Evolutionary conservation across 1,140 invertebrate genomes (phyloP), one percentile per base, ranked within the genome.

Genomic region (Caenorhabditis latens): DNA sequence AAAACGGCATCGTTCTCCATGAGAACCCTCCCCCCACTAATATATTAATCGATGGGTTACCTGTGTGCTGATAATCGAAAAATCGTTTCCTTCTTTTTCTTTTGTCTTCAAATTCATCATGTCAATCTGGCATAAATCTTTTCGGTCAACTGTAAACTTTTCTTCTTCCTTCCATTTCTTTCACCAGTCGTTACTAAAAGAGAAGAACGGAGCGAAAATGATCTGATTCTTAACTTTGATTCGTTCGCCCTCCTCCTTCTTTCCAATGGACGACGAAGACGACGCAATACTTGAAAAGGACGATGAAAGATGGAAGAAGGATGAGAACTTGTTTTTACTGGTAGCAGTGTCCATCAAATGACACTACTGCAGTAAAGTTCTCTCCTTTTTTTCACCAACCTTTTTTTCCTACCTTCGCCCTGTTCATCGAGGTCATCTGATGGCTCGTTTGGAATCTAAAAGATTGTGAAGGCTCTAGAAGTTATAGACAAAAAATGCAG

Each of bases 321-420:
- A 46, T 11, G 4, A 19, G 71, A 79, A 79, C 71, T 79, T 50
- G 71, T 79, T 79, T 79, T 79, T 79, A 79, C 71, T 79, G 19
- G 71, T 79, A 79, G 71, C 71, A 79, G 71, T 79, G 46, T 79
- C 71, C 71, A 79, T 79, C 71, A 79, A 79, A 79, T 79, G 71
- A 79, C 46, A 79, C 16, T 53, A 71, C 19, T 79, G 71, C 71
- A 79, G 71, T 79, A 79, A 79, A 79, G 46, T 79, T 79, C 71
- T 71, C 32, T 24, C 21, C 67, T 46, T 46, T 71, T 79, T 50
- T 79, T 50, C 42, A 46, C n/a, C 46, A 79, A 50, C 71, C 11
- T 7, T 79, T 46, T 46, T 46, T 46, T 42, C 46, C 46, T 32
- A 63, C 9, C 32, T 24, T 67, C 16, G 13, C 16, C 65, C 21